phyloP scores from a whole-genome alignment of 2,113 vertebrate species.

The Platichthys stellatus region DNA sequence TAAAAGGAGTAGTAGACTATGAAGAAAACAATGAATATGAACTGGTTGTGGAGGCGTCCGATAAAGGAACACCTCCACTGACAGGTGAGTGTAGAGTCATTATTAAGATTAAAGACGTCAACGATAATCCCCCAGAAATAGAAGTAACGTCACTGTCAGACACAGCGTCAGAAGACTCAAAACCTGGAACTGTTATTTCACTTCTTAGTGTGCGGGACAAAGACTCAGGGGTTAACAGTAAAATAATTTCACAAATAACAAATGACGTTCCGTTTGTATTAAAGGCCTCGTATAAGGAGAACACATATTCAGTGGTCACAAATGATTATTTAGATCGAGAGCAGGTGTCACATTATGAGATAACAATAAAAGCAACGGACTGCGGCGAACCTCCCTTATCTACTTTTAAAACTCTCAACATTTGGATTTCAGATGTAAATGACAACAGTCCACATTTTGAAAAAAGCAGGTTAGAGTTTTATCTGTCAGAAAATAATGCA shows the following conservation, averaged over 20 bases:
- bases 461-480: conserved; percentile 50
- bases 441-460: conserved; percentile 75
- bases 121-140: conserved; percentile 55
- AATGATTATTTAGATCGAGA: conserved; percentile 72
- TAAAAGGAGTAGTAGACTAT: conserved; percentile 42
- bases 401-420: conserved; percentile 52
- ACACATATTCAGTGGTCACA: conserved; percentile 75
- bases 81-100: conserved; percentile 38
- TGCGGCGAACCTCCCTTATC: conserved; percentile 67
- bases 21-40: conserved; percentile 53
- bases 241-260: conserved; percentile 46
- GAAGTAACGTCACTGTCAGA: conserved; percentile 63
- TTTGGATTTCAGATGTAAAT: conserved; percentile 76
- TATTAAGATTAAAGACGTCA: conserved; percentile 43
- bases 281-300: conserved; percentile 71
- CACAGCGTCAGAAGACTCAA: conserved; percentile 69
- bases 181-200: conserved; percentile 67
- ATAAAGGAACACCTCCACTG: conserved; percentile 3
- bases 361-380: conserved; percentile 70
- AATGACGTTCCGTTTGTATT: conserved; percentile 70
- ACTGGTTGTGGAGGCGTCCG: conserved; percentile 25
- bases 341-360: conserved; percentile 75
- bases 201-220: conserved; percentile 60
- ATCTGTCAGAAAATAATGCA: conserved; percentile 71
- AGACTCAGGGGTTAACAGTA: conserved; percentile 64